These are phyloP conservation scores for Aviceda subcristata DNA, from an alignment of 2,113 vertebrate species.

Conservation along the genomic window DNA sequence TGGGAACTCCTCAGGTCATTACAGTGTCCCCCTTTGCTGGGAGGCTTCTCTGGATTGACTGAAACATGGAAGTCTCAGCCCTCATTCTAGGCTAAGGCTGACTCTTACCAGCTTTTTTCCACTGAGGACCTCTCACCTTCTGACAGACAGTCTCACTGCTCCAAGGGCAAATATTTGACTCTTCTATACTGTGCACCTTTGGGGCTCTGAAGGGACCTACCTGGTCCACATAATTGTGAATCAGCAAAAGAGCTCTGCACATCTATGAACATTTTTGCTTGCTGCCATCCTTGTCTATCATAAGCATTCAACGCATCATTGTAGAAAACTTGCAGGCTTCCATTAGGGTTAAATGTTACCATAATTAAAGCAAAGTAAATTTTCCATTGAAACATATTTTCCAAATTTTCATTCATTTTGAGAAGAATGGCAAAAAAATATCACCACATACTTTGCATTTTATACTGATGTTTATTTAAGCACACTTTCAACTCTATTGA, in stretches of 20 bases:
- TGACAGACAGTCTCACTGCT: background rate
- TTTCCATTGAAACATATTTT: background rate
- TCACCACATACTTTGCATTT: background rate
- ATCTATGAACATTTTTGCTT: background rate
- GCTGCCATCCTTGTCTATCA: background rate
- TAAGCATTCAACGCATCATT: background rate
- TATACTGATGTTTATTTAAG: background rate
- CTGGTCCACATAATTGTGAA: background rate
- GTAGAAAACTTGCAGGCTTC: background rate
- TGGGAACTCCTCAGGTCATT: background rate
- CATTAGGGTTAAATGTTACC: background rate
- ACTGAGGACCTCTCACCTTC: background rate
- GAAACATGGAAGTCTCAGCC: background rate
- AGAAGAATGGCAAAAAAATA: background rate
- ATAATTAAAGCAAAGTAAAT: background rate
- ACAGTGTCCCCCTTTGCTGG: background rate
- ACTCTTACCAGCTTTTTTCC: background rate
- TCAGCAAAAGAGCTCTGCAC: background rate
- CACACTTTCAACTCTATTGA: background rate
- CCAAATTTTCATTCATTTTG: background rate
- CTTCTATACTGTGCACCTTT: background rate
- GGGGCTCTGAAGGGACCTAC: background rate
- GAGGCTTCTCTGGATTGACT: background rate
- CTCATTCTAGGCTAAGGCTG: background rate
- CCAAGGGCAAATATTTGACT: background rate